Evolutionary conservation across 2,797 vertebrate genomes (phyloP).

Genomic region (Acipenser oxyrinchus): DNA sequence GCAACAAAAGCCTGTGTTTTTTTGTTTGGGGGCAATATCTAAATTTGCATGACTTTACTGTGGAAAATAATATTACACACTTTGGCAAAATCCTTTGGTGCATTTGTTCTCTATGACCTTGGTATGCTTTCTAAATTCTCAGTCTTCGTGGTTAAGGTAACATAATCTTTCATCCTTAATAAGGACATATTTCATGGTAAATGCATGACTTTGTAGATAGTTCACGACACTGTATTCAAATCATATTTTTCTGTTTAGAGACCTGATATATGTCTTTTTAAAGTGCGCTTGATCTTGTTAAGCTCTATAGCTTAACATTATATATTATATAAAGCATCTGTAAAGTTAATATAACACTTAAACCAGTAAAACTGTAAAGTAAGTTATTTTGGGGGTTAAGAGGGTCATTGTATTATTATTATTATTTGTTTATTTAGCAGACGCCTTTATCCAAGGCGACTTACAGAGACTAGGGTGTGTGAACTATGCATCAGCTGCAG

Average conservation of each 20-base stretch:
- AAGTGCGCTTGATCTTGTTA: background rate
- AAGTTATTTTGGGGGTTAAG: no score
- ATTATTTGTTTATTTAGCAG: no score
- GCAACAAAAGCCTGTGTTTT: background rate
- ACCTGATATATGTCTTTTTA: background rate
- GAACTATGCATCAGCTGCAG: no score
- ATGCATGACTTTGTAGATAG: background rate
- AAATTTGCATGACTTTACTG: background rate
- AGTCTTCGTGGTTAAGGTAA: slow-evolving; percentile 9
- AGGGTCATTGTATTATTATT: no score
- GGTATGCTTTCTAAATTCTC: slow-evolving; percentile 4
- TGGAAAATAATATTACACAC: slow-evolving; percentile 4
- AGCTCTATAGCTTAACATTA: background rate
- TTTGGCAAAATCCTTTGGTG: no score
- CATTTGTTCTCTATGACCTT: slow-evolving; percentile 5
- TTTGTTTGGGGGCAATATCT: background rate
- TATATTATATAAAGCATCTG: no score
- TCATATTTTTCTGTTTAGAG: slow-evolving; percentile 4
- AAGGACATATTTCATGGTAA: background rate
- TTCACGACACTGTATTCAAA: background rate
- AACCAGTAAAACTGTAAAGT: no score
- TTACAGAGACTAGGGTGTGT: no score
- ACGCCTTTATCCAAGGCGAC: no score
- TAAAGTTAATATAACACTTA: no score
- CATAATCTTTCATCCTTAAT: slow-evolving; percentile 2